These are phyloP conservation scores for Motacilla tschutschensis DNA, from an alignment of 2,113 vertebrate species.

Conservation along the genomic window DNA sequence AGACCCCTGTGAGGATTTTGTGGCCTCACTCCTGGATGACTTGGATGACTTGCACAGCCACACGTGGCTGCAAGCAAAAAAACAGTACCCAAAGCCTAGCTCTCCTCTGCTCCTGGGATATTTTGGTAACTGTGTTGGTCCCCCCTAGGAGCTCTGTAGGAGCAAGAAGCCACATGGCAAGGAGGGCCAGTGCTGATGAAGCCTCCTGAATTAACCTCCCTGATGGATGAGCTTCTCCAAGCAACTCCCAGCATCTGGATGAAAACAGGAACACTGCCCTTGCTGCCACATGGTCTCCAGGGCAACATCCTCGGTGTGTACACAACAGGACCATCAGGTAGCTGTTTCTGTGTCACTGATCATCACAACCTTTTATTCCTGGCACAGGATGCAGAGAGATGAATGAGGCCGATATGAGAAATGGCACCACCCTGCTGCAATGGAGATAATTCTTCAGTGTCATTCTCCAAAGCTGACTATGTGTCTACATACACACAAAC, in stretches of 20 bases:
- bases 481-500: background rate
- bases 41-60: background rate
- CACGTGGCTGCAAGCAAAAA: background rate
- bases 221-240: background rate
- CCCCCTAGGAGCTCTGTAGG: background rate
- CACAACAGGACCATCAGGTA: conserved; percentile 56
- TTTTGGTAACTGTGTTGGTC: background rate
- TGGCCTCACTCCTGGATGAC: background rate
- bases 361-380: conserved; percentile 27
- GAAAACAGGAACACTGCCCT: background rate
- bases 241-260: background rate
- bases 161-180: background rate
- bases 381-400: conserved; percentile 13
- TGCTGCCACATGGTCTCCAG: background rate
- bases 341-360: conserved; percentile 22
- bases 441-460: conserved; percentile 26
- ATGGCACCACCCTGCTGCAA: conserved; percentile 27
- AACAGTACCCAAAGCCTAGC: background rate
- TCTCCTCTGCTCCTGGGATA: background rate
- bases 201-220: background rate
- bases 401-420: conserved; percentile 55
- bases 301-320: background rate
- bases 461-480: background rate
- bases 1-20: background rate
- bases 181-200: background rate